These are phyloP conservation scores for Etheostoma nigrum DNA, from an alignment of 2,797 vertebrate genomes.

Conservation along the genomic window DNA sequence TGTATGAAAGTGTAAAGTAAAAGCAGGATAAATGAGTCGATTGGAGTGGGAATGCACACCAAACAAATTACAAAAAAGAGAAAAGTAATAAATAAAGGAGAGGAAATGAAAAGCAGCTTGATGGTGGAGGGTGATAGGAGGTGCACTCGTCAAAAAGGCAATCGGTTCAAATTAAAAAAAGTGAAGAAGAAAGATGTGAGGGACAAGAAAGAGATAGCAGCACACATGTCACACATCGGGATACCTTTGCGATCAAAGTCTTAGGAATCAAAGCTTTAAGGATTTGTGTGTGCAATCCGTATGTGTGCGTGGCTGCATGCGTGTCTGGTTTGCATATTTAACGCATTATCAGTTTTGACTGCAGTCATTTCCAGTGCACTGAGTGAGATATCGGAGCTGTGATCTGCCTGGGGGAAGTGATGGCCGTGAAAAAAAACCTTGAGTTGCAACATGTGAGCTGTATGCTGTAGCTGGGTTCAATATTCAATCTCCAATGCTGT, in stretches of 20 bases:
- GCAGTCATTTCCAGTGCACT: slow-evolving; percentile 34
- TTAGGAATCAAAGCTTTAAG: slow-evolving; percentile 22
- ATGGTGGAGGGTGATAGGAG: slow-evolving; percentile 63
- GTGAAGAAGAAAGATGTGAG: slow-evolving; percentile 49
- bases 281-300: slow-evolving; percentile 16
- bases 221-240: slow-evolving; percentile 40
- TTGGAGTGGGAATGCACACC: slow-evolving; percentile 21
- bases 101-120: slow-evolving; percentile 80
- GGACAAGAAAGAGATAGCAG: slow-evolving; percentile 45
- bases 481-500: slow-evolving; percentile 6
- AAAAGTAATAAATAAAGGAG: slow-evolving; percentile 70
- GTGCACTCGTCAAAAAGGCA: slow-evolving; percentile 61
- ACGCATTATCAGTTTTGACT: slow-evolving; percentile 50
- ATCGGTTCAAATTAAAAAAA: slow-evolving; percentile 62
- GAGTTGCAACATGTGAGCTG: slow-evolving; percentile 54
- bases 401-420: slow-evolving; percentile 44
- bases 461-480: slow-evolving; percentile 29
- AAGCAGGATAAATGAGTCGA: neutral
- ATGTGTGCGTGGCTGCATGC: neutral
- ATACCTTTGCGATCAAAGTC: slow-evolving; percentile 30
- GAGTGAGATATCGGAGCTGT: slow-evolving; percentile 51
- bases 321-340: slow-evolving; percentile 47
- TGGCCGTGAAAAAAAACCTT: slow-evolving; percentile 22
- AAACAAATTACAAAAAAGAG: slow-evolving; percentile 41
- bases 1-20: slow-evolving; percentile 1